Evolutionary conservation across 2,888 invertebrate genomes (phyloP).

Genomic region (Stenichneumon culpator): DNA sequence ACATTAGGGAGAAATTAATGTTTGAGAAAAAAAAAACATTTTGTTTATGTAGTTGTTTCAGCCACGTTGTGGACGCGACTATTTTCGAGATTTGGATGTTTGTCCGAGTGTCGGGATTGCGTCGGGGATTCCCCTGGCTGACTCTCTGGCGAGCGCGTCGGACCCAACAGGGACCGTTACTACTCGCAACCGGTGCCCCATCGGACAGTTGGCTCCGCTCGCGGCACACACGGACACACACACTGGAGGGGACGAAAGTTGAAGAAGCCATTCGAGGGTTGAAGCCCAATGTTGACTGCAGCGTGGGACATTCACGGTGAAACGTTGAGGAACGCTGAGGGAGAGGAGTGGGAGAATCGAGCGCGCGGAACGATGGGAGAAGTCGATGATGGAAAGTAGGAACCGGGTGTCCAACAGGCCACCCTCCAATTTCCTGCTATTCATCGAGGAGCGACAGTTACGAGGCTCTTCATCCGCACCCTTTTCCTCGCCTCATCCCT

Average conservation of each 20-base stretch:
- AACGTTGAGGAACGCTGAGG: neutral
- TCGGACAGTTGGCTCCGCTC: no score
- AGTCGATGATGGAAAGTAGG: slow-evolving; percentile 31
- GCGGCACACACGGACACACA: no score
- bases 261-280: slow-evolving; percentile 15
- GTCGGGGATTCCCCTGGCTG: neutral
- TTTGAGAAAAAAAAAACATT: neutral
- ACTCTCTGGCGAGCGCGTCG: neutral
- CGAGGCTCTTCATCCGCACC: slow-evolving; percentile 37
- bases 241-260: neutral
- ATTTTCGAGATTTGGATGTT: slow-evolving; percentile 10
- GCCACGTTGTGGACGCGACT: neutral
- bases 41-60: neutral
- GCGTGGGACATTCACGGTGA: neutral
- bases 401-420: slow-evolving; percentile 68
- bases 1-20: neutral
- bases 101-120: neutral
- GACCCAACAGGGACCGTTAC: slow-evolving; percentile 1
- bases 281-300: slow-evolving; percentile 7
- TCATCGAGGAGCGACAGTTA: slow-evolving; percentile 69
- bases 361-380: slow-evolving; percentile 26
- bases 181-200: no score
- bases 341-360: neutral
- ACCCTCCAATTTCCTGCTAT: slow-evolving; percentile 76
- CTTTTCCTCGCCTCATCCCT: slow-evolving; percentile 27